Base-by-base conservation (phyloP, 2,888 invertebrate genomes). In the Hoplodrina ambigua region DNA sequence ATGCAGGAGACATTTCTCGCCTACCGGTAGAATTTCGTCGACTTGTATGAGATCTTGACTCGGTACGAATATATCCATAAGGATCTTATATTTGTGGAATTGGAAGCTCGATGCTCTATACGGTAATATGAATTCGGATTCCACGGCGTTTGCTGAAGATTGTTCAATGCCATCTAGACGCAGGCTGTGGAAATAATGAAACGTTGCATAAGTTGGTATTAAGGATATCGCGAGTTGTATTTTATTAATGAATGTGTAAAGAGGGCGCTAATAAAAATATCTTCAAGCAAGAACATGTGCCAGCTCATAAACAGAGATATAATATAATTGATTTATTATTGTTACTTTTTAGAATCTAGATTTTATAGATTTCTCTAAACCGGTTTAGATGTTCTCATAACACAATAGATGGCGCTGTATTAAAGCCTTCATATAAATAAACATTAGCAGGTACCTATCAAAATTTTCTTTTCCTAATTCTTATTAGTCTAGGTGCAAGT, bases 121-220 rank as follows among this genome's bases (percentile, higher is more conserved):
- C 1, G 97, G 97, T 17, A 97, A 91, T 4, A 96, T 87, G 74
- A 93, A 93, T 67, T 96, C 96, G 0, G 95, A 94, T 89, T 96
- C 96, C 13, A 93, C 86, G 0, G 93, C 88, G 74, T 92, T 92
- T 17, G 93, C 90, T 1, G 96, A 93, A 81, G 96, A 93, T 81
- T 94, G 93, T 85, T 96, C 95, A 64, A 97, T 95, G 17, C 97
- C 97, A 89, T 97, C 97, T 59, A 97, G 92, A 25, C 97, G 96
- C 50, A 97, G 90, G 81, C 97, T 97, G 90, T 78, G 93, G 89
- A 80, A 73, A 58, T 59, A 72, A 68, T 57, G 54, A 57, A 64
- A 64, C 33, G 11, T 25, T 25, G 7, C n/a, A 25, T 11, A 3
- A 46, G 5, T 17, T 3, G 8, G 41, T 46, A 46, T 1, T 8